Conservation (phyloP, 2,888 invertebrate species). For the Digitonthophagus gazella region DNA sequence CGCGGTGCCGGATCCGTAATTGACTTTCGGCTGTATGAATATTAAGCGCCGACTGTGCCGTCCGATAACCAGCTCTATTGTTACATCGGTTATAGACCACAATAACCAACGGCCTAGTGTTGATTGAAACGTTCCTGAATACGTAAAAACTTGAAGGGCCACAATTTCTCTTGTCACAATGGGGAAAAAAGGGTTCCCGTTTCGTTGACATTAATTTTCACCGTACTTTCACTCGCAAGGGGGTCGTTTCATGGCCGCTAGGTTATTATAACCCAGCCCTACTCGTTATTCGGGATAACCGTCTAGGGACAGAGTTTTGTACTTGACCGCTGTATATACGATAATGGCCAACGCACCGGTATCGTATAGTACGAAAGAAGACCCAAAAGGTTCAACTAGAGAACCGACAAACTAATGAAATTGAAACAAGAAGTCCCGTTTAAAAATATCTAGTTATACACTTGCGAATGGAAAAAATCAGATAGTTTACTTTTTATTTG, state of each 20-base stretch:
- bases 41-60: neutral
- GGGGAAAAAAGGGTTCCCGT: neutral
- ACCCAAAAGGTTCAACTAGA: neutral
- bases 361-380: neutral
- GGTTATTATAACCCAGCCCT: neutral
- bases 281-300: neutral
- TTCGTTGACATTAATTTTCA: neutral
- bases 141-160: no score
- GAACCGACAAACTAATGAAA: neutral
- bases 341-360: neutral
- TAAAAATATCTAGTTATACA: no score
- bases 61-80: neutral
- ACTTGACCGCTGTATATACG: neutral
- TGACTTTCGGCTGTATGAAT: neutral
- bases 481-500: no score
- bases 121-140: neutral
- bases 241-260: neutral
- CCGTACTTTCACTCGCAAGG: neutral
- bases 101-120: neutral
- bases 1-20: neutral
- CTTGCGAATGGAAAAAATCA: no score
- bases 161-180: no score
- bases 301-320: neutral
- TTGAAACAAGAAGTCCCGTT: neutral
- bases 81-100: neutral